Base-by-base conservation (phyloP, 1,140 invertebrate genomes). In the Heterodera carotae region DNA sequence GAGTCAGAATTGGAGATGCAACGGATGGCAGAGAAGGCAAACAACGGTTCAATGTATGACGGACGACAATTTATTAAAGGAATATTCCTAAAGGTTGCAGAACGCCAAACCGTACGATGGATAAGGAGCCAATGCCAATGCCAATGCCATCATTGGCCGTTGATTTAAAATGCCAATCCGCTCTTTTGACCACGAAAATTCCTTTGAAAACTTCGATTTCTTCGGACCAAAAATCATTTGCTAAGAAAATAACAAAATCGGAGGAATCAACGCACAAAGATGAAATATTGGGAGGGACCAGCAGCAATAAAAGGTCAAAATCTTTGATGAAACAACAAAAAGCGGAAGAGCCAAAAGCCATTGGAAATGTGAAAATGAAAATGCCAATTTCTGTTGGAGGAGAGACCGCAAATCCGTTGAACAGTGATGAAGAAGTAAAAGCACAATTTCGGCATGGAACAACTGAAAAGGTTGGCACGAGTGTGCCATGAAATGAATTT, bases 371-470 rank as follows among this genome's bases (percentile, higher is more conserved):
- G 18, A 53, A 53, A 22, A 22, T 18, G 48, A 22, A 53, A 53
- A 73, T 5, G 48, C 27, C 33, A 1, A n/a, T 12, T 12, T 12
- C 27, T 12, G 7, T 12, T 64, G 33, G n/a, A n/a, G n/a, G n/a
- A n/a, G n/a, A n/a, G n/a, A n/a, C n/a, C n/a, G n/a, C 33, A 34
- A 64, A 64, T 12, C 33, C 62, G 62, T 12, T 2, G 2, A n/a
- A 43, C n/a, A n/a, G n/a, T n/a, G n/a, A n/a, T n/a, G 43, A 66
- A 64, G 43, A 6, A 10, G 18, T 72, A 69, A 7, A 69, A 69
- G 31, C 34, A 60, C 15, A 29, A 67, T 34, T 60, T 71, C 56
- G 1, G 12, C 62, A 66, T 31, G 29, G 33, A 66, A 34, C 62
- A 8, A 7, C 33, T 18, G 36, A 33, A 25, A 69, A 43, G 68